Evolutionary conservation across 2,888 invertebrate species (phyloP), one percentile per base, ranked within the genome.

Genomic region (Pristionchus entomophagus): DNA sequence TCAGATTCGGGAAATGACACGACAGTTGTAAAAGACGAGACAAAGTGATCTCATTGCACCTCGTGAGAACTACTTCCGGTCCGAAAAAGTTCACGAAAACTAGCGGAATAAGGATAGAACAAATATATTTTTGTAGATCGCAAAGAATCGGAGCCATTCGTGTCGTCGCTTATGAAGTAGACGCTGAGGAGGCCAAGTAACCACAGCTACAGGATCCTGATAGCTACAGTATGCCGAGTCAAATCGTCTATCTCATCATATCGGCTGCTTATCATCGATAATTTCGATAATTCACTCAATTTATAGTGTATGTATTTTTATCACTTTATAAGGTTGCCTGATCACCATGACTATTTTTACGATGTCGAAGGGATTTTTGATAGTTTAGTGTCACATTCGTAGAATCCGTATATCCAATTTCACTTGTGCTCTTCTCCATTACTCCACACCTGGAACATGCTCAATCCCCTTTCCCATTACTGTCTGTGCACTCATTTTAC

Each of bases 391-490:
- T 41, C 41, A 73, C 41, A 73, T 41, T 45, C 56, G 22, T 5
- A 8, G n/a, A 56, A 17, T 10, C n/a, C n/a, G 22, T 56, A 22
- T 73, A 41, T 45, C 38, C 26, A 41, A 26, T 10, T 73, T 73
- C 73, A 73, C 73, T 45, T 26, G 12, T 6, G 41, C 41, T n/a
- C 26, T 45, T 73, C 41, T 41, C 73, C 73, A 73, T 73, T 2
- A 73, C 73, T 41, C 14, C 73, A 73, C 73, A 73, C 73, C 73
- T 73, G 73, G 73, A 73, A 73, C 73, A 73, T 73, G 73, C 73
- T 73, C 73, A 73, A 73, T n/a, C 26, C 8, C 2, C n/a, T 26
- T 26, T 12, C n/a, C 22, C 73, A 41, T 19, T 69, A 38, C 69
- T 35, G 19, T 10, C 19, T 38, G 19, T 38, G 35, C 35, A 32